Base-by-base conservation (phyloP, 2,888 invertebrate genomes). In the Scaptomyza tumidula region DNA sequence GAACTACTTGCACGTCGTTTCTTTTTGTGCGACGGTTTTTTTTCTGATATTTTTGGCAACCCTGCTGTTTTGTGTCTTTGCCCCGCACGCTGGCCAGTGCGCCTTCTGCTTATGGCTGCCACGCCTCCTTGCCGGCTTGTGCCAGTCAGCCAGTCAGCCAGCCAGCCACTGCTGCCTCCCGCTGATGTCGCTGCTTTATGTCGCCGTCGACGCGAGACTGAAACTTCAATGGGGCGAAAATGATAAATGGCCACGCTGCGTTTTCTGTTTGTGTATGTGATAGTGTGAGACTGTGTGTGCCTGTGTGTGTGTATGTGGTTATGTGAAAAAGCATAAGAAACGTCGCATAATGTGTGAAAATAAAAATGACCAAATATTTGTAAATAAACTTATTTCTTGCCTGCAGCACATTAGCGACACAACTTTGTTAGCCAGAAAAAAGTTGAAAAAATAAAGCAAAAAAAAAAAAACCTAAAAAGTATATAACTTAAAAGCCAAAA, bases 161-260 rank as follows among this genome's bases (percentile, higher is more conserved):
- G 41, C 53, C 39, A 45, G 27, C 61, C 61, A 54, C 29, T 39
- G 54, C 65, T 46, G 59, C 67, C 63, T 66, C 84, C 84, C 60
- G 71, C 64, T 77, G 75, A 74, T 85, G 77, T 62, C 71, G 75
- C 76, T 86, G 78, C 78, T 86, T 80, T 86, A 80, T 81, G 89
- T 88, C 71, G 69, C 64, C 77, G 80, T 65, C 80, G 82, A 72
- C 85, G 86, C 84, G 84, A 66, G 73, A 75, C 84, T 71, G 66
- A 84, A 84, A 86, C 88, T 89, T 86, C 89, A 86, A 89, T 86
- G 85, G 80, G 86, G 89, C 76, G 75, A 86, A 86, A 86, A 86
- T 86, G 86, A 86, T 87, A 86, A 86, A 86, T 86, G 80, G 83
- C 88, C 75, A 58, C 68, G 81, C 78, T 78, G 85, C 76, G 85